Base-by-base conservation (phyloP, 2,113 vertebrate species). In the Pampusana beccarii region DNA sequence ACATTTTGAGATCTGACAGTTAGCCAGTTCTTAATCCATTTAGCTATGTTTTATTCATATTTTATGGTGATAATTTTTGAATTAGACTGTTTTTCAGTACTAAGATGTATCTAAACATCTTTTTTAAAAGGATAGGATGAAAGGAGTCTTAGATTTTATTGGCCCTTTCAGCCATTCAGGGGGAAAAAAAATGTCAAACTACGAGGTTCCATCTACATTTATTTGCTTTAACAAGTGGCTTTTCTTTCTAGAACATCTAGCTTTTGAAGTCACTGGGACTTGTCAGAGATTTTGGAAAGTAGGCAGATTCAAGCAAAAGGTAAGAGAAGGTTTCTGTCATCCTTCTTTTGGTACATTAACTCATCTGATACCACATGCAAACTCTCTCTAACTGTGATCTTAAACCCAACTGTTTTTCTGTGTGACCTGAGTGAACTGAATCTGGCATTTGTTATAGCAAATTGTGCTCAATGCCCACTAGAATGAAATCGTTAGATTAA, bases 401-500 rank as follows among this genome's bases (percentile, higher is more conserved):
- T 86, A 66, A 86, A 80, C 42, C 10, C 42, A 90, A 56, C 23
- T 58, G 7, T 29, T 90, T 96, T 85, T 46, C 56, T 84, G n/a
- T 36, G 25, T 92, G 72, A 86, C n/a, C 48, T 71, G 20, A 13
- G 16, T 88, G 60, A 93, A 93, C 16, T 80, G 28, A 90, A 88
- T 81, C 81, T 56, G 56, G 18, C 80, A 48, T 94, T 95, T 88
- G 77, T 67, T 74, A 53, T 36, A 86, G 34, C 24, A 90, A 95
- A 88, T 86, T 90, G 42, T 94, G 57, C 29, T 86, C 57, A 86
- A 74, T 40, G 53, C 65, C 57, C 65, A 60, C 42, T 44, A 91
- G 88, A 93, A 81, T 2, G 31, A 86, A 95, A 79, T 95, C 33
- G 56, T 77, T 89, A 89, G 60, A 86, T 91, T 79, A 94, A 92